phyloP scores from a whole-genome alignment of 2,888 invertebrate species.

The Drosophila flavopinicola region DNA sequence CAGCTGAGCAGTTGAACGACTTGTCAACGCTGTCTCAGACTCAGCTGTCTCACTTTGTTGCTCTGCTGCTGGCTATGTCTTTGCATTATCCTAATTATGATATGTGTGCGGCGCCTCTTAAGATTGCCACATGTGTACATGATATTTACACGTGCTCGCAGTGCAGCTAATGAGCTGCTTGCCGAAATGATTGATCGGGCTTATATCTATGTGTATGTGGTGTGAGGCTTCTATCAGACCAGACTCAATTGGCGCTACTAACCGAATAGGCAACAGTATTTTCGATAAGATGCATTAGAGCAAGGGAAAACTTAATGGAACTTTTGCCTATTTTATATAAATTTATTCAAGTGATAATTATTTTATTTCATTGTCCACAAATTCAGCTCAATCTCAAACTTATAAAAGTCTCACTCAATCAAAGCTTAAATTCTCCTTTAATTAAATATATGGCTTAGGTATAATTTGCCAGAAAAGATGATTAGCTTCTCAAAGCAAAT shows the following conservation, averaged over 20 bases:
- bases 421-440: background rate
- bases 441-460: no score
- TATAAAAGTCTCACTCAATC: background rate
- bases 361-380: no score
- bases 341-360: no score
- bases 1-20: slow-evolving; percentile 53
- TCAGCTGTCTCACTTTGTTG: slow-evolving; percentile 37
- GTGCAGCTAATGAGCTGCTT: slow-evolving; percentile 26
- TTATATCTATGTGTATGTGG: slow-evolving; percentile 2
- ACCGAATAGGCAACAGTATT: slow-evolving; percentile 15
- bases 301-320: background rate
- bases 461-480: background rate
- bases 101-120: slow-evolving; percentile 35
- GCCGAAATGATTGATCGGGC: slow-evolving; percentile 49
- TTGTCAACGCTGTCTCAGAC: slow-evolving; percentile 41
- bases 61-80: slow-evolving; percentile 34
- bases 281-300: background rate
- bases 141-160: slow-evolving; percentile 15
- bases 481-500: background rate
- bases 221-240: background rate
- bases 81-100: slow-evolving; percentile 70
- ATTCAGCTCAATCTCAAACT: no score
- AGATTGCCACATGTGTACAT: slow-evolving; percentile 51
- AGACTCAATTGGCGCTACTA: slow-evolving; percentile 7
- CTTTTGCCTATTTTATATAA: background rate